phyloP scores from a whole-genome alignment of 35 echinoderm and acorn worm species.

The Lytechinus variegatus region DNA sequence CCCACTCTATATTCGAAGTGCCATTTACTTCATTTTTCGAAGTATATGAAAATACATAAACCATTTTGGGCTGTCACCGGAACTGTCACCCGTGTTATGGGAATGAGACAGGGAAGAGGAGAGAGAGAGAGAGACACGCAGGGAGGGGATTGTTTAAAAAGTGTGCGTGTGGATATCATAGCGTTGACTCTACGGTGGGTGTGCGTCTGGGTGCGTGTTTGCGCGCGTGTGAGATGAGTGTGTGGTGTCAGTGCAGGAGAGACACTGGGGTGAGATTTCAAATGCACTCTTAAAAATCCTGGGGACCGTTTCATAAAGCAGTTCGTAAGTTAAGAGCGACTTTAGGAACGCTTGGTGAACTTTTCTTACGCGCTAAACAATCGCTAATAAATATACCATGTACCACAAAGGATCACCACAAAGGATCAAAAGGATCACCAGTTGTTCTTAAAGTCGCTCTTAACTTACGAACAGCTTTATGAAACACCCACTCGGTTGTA shows the following conservation, averaged over 20 bases:
- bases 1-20: background rate
- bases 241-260: background rate
- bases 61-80: background rate
- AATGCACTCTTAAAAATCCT: too few species aligned
- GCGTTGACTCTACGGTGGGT: background rate
- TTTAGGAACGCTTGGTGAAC: too few species aligned
- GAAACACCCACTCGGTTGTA: too few species aligned
- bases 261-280: too few species aligned
- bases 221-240: background rate
- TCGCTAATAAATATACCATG: too few species aligned
- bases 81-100: background rate
- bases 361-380: too few species aligned
- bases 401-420: too few species aligned
- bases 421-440: too few species aligned
- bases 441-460: too few species aligned
- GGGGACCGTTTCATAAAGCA: too few species aligned
- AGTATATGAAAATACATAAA: background rate
- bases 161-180: background rate
- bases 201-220: background rate
- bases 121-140: background rate
- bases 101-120: background rate
- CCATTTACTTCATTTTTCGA: background rate
- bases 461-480: too few species aligned
- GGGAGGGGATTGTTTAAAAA: background rate
- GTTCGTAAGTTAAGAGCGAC: too few species aligned